Evolutionary conservation across 2,797 vertebrate genomes (phyloP).

Genomic region (Cossypha dichroa): DNA sequence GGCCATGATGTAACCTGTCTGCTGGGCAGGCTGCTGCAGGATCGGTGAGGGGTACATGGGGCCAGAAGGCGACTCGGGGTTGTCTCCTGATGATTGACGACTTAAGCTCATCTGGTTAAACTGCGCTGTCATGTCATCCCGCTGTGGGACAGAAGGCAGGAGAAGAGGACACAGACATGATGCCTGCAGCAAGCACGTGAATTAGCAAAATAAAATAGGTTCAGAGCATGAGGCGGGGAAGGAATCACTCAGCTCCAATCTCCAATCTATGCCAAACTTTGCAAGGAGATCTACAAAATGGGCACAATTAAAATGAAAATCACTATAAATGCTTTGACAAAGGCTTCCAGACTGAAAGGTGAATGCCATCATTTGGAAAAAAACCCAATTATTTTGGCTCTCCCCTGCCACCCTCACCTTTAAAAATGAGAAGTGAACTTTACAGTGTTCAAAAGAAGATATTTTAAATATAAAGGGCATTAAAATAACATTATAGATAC

Average conservation of each 20-base stretch:
- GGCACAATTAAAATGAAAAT: background rate
- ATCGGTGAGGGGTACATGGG: slow-evolving; percentile 76
- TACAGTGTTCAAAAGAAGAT: background rate
- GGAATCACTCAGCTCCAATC: background rate
- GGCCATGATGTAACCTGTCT: slow-evolving; percentile 74
- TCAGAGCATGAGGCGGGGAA: background rate
- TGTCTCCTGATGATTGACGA: slow-evolving; percentile 85
- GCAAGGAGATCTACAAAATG: background rate
- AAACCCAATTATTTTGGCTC: background rate
- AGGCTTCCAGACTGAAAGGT: background rate
- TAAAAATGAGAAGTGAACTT: slow-evolving; percentile 5
- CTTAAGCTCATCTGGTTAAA: slow-evolving; percentile 87
- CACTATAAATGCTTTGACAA: background rate
- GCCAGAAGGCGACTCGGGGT: slow-evolving; percentile 78
- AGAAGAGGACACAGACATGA: background rate
- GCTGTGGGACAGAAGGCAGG: slow-evolving; percentile 72
- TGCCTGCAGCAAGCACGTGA: background rate
- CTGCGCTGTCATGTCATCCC: slow-evolving; percentile 88
- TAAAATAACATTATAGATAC: background rate
- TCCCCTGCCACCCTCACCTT: background rate
- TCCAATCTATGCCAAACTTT: background rate
- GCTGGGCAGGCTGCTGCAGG: slow-evolving; percentile 78
- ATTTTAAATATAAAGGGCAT: slow-evolving; percentile 15
- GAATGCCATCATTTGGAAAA: background rate
- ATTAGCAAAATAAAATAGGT: background rate